A percentile compares a stretch with the other conserved stretches of the same genome.
phyloP scores from a whole-genome alignment of 2,888 invertebrate species.

The Tenodera sinensis region DNA sequence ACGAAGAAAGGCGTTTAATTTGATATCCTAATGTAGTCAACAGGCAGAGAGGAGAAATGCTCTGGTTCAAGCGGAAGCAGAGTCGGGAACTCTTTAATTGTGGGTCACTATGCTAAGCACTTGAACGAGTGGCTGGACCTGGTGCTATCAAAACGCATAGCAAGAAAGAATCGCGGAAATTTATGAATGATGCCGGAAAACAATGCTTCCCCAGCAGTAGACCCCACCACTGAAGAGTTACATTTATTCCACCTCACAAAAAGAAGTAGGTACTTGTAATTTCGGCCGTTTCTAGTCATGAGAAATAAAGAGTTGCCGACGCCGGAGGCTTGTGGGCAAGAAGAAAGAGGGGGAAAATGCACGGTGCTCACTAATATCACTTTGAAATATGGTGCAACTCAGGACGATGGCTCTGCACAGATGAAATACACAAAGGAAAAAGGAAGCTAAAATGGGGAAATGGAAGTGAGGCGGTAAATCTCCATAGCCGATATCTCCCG shows the following conservation, averaged over 20 bases:
- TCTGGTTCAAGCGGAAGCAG: neutral
- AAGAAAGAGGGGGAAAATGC: constrained; percentile 22
- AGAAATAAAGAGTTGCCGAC: neutral
- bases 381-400: constrained; percentile 29
- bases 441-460: neutral
- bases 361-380: constrained; percentile 28
- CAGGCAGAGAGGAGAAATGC: too few species aligned
- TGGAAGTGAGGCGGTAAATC: neutral
- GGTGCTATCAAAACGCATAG: neutral
- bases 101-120: neutral
- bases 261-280: neutral
- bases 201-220: neutral
- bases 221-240: neutral
- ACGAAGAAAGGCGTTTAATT: neutral
- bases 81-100: neutral
- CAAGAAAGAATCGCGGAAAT: neutral
- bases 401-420: neutral
- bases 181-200: neutral
- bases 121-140: too few species aligned
- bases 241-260: neutral
- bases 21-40: neutral
- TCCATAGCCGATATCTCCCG: neutral
- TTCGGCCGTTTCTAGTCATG: neutral
- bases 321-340: neutral
- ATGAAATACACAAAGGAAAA: neutral